Conservation (phyloP, 30 jellyfish, hydroid and myxozoan genomes). For the Cassiopea xamachana region DNA sequence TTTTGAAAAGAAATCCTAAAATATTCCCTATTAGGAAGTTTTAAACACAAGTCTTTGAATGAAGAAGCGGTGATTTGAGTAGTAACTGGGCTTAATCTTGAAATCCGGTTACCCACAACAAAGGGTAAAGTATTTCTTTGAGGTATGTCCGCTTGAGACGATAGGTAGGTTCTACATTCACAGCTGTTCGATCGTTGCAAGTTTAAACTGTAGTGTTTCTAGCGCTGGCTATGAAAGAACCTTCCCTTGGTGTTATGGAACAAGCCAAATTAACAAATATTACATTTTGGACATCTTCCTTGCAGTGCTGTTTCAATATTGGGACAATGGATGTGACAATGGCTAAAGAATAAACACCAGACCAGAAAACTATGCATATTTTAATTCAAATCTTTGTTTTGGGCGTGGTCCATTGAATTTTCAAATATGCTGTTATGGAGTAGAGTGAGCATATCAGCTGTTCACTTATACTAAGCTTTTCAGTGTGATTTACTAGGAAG, state of each 20-base stretch:
- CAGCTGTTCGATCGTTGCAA: conserved; percentile 22
- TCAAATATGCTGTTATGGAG: background rate
- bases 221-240: background rate
- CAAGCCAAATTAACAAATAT: background rate
- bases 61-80: conserved; percentile 18
- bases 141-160: background rate
- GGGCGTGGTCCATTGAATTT: background rate
- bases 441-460: conserved; percentile 1
- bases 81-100: conserved; percentile 41
- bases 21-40: conserved; percentile 46
- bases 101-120: conserved; percentile 67
- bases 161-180: background rate
- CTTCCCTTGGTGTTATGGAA: background rate
- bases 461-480: background rate
- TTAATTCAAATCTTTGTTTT: background rate
- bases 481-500: background rate
- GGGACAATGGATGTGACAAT: background rate
- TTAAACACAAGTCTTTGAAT: conserved; percentile 32
- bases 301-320: background rate
- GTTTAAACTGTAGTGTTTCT: background rate
- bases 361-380: background rate
- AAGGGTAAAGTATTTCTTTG: conserved; percentile 16
- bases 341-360: background rate
- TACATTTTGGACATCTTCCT: background rate
- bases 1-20: background rate